A percentile compares a stretch with the other conserved stretches of the same genome.
phyloP scores from a whole-genome alignment of 2,113 vertebrate species.

The Bubalus kerabau region DNA sequence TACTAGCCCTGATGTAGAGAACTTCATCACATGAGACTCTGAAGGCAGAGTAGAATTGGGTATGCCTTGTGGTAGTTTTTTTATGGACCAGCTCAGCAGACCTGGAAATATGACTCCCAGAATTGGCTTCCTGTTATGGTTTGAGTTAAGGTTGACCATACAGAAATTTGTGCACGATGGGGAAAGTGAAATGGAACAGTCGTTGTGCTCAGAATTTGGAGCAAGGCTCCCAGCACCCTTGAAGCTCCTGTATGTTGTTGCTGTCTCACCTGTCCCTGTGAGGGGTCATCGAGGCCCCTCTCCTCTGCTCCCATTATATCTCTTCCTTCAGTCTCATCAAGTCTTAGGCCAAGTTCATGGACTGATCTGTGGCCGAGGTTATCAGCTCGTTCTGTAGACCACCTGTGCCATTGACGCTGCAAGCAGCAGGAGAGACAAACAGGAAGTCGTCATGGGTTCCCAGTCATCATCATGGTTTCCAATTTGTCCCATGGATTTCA shows the following conservation, averaged over 20 bases:
- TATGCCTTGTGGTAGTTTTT: neutral
- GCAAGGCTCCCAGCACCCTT: fast-evolving
- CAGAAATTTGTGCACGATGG: neutral
- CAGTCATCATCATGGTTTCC: neutral
- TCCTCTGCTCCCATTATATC: neutral
- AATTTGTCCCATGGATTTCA: neutral
- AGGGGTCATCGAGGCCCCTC: fast-evolving
- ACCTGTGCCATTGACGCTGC: fast-evolving
- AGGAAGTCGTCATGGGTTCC: neutral
- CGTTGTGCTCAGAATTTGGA: neutral
- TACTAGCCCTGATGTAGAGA: neutral
- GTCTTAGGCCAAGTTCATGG: neutral
- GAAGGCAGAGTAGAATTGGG: neutral
- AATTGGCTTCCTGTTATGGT: neutral
- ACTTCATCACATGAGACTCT: neutral
- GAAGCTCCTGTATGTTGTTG: fast-evolving
- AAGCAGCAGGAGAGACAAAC: neutral
- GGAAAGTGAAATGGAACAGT: neutral
- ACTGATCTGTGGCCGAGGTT: fast-evolving
- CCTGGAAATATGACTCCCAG: neutral
- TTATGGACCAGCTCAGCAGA: neutral
- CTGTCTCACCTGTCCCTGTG: neutral
- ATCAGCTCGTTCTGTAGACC: neutral
- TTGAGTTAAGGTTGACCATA: neutral
- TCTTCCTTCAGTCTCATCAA: neutral